Evolutionary conservation across 2,797 vertebrate species (phyloP).

Genomic region (Chiroxiphia lanceolata): DNA sequence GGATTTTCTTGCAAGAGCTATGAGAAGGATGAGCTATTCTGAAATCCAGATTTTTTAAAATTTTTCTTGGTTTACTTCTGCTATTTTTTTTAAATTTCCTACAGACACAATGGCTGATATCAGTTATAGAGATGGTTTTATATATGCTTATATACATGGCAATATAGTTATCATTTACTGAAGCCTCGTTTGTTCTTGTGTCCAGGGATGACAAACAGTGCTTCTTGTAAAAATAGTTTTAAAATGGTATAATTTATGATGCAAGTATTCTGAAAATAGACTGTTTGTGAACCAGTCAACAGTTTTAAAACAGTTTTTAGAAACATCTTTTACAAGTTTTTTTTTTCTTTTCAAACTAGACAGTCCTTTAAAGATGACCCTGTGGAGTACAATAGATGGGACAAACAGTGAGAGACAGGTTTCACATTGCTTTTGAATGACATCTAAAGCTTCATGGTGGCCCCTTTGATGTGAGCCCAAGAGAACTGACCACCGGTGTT

Average conservation of each 20-base stretch:
- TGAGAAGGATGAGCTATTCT: not conserved
- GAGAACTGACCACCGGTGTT: conserved; percentile 50
- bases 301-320: not conserved
- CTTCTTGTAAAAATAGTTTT: not conserved
- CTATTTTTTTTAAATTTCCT: not conserved
- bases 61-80: not conserved
- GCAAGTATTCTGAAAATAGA: not conserved
- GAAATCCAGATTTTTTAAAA: not conserved
- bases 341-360: not conserved
- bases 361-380: conserved; percentile 46
- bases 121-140: not conserved
- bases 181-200: not conserved
- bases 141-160: not conserved
- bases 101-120: not conserved
- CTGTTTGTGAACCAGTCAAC: not conserved
- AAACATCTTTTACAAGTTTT: not conserved
- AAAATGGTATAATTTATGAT: not conserved
- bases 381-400: not conserved
- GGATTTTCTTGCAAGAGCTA: not conserved
- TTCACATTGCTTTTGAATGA: conserved; percentile 26
- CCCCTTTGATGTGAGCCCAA: conserved; percentile 70
- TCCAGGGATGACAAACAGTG: not conserved
- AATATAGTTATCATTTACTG: not conserved
- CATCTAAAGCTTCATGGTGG: conserved; percentile 57
- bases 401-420: conserved; percentile 48